Base-by-base conservation (phyloP, 2,113 vertebrate species). In the Paramisgurnus dabryanus region DNA sequence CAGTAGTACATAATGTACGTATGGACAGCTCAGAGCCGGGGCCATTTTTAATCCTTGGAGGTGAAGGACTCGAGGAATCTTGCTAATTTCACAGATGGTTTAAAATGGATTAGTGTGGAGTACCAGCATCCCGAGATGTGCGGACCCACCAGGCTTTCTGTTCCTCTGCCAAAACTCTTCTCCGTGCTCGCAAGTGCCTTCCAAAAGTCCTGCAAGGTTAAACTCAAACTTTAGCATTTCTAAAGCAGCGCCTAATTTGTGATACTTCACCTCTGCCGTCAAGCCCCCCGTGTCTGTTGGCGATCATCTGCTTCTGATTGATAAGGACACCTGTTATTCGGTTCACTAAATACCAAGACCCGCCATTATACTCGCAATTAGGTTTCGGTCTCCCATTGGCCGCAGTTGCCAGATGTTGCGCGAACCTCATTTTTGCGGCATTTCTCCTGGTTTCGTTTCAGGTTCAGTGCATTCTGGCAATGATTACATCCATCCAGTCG, bases 11-110 rank as follows among this genome's bases (percentile, higher is more conserved):
- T 86, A 84, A 34, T 79, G 90, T 78, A 85, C 88, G 88, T 89
- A 87, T 88, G 86, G 89, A 88, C 85, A 85, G 87, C 86, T 85
- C 79, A 88, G 83, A 87, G 89, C 88, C 90, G 89, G 89, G 88
- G 89, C 87, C 82, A 89, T 92, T 90, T 89, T 93, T 93, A 93
- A 94, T 93, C 93, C 92, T 91, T 93, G 82, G 93, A 93, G 93
- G 93, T 93, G 92, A 94, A 93, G 93, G 93, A 93, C 90, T 93
- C 92, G 91, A 91, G 91, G 90, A 93, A 92, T 93, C 92, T 93
- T 93, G 93, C 92, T 94, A 93, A 93, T 94, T 94, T 93, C 92
- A 93, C 93, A 94, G 93, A 94, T 94, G 93, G 93, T 93, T 93
- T 94, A 93, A 94, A 94, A 94, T 93, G 93, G 93, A 94, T 94